phyloP scores from a whole-genome alignment of 2,797 vertebrate genomes.

The Tangara arthus region DNA sequence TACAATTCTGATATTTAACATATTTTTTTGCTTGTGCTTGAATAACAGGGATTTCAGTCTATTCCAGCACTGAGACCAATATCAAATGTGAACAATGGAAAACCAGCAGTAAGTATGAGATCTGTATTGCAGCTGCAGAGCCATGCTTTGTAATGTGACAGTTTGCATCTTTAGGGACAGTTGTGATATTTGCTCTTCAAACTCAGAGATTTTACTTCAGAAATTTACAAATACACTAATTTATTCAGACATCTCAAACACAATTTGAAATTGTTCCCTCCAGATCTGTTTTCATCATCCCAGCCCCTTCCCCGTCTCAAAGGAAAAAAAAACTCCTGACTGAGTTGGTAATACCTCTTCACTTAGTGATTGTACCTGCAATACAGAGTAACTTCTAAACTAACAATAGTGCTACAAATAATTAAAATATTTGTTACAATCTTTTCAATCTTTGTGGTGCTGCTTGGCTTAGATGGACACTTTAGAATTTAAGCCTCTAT shows the following conservation, averaged over 20 bases:
- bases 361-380: background rate
- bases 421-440: background rate
- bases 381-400: background rate
- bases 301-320: background rate
- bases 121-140: background rate
- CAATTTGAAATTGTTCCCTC: background rate
- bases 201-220: background rate
- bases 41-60: constrained; percentile 63
- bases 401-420: background rate
- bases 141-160: background rate
- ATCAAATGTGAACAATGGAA: constrained; percentile 42
- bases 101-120: constrained; percentile 75
- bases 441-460: background rate
- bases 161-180: background rate
- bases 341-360: background rate
- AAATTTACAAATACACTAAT: background rate
- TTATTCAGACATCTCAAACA: background rate
- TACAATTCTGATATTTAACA: background rate
- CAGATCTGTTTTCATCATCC: background rate
- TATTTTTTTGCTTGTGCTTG: background rate
- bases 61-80: constrained; percentile 42
- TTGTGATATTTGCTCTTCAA: background rate
- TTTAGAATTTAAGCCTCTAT: background rate
- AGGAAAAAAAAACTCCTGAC: background rate
- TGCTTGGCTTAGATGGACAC: background rate